phyloP scores from a whole-genome alignment of 2,113 vertebrate species.

The Calyptommatus sinebrachiatus region DNA sequence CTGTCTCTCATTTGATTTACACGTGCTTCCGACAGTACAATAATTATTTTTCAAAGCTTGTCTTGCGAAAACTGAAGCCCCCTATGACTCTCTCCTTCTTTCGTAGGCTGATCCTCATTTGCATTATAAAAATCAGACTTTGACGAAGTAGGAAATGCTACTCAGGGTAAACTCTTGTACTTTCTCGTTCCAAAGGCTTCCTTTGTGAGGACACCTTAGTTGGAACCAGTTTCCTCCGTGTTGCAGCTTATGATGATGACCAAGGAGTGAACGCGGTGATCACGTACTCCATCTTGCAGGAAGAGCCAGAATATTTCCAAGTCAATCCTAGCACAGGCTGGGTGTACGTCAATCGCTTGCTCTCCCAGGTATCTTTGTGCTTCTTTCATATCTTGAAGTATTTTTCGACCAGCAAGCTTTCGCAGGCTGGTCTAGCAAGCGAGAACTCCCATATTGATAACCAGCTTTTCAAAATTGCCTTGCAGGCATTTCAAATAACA shows the following conservation, averaged over 20 bases:
- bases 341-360: slow-evolving; percentile 81
- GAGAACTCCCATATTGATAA: background rate
- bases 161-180: slow-evolving; percentile 23
- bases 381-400: background rate
- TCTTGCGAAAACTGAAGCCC: no score
- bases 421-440: background rate
- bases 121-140: background rate
- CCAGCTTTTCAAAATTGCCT: background rate
- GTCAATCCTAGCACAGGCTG: slow-evolving; percentile 87
- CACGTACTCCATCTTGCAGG: slow-evolving; percentile 78
- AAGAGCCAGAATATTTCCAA: slow-evolving; percentile 80
- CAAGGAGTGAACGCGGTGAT: slow-evolving; percentile 86
- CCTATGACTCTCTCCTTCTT: background rate
- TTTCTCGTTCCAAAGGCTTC: slow-evolving; percentile 75
- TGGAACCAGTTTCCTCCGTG: slow-evolving; percentile 83
- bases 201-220: slow-evolving; percentile 82
- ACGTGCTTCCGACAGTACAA: background rate
- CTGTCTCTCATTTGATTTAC: background rate
- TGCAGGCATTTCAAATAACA: slow-evolving; percentile 71
- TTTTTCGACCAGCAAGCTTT: no score
- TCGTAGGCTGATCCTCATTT: background rate
- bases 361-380: slow-evolving; percentile 74
- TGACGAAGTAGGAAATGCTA: slow-evolving; percentile 1
- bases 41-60: background rate
- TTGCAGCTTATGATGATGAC: slow-evolving; percentile 84